A percentile compares a stretch with the other conserved stretches of the same genome.
Evolutionary conservation across 2,888 invertebrate species (phyloP).

Genomic region (Tetropium fuscum): DNA sequence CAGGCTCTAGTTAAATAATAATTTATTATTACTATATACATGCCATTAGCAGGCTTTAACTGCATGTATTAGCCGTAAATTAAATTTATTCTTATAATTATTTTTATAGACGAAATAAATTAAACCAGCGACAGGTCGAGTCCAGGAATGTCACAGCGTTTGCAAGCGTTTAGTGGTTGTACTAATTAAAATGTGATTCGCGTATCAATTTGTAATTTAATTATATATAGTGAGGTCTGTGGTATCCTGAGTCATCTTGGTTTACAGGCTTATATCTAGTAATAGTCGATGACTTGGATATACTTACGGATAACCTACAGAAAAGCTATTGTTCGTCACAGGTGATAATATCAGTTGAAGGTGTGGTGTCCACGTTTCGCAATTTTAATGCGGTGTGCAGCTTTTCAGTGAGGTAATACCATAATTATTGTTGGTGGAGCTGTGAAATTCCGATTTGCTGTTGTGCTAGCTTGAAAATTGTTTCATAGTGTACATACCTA

Average conservation of each 20-base stretch:
- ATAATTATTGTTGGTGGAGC: no score
- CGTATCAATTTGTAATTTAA: neutral
- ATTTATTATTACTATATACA: neutral
- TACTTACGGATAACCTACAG: no score
- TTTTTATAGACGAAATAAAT: conserved; percentile 28
- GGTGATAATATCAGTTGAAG: no score
- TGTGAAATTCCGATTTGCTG: no score
- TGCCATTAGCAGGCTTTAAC: neutral
- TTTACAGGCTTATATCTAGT: neutral
- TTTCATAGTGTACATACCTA: no score
- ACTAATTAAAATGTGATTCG: neutral
- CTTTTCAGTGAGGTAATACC: no score
- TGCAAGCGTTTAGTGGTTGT: neutral
- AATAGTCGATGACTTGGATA: neutral
- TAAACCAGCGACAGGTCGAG: conserved; percentile 5
- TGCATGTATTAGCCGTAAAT: conserved; percentile 25
- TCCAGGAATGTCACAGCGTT: neutral
- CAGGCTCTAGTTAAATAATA: conserved; percentile 3
- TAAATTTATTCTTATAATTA: conserved; percentile 31
- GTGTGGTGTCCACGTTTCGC: no score
- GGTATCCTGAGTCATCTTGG: neutral
- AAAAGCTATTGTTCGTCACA: no score
- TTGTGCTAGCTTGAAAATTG: no score
- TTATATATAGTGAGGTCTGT: neutral
- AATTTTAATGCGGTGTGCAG: no score